Percentiles rank a stretch among this genome's conserved stretches.
These are phyloP conservation scores for Parasteatoda lunata DNA, from an alignment of 2,888 invertebrate genomes.

Conservation along the genomic window DNA sequence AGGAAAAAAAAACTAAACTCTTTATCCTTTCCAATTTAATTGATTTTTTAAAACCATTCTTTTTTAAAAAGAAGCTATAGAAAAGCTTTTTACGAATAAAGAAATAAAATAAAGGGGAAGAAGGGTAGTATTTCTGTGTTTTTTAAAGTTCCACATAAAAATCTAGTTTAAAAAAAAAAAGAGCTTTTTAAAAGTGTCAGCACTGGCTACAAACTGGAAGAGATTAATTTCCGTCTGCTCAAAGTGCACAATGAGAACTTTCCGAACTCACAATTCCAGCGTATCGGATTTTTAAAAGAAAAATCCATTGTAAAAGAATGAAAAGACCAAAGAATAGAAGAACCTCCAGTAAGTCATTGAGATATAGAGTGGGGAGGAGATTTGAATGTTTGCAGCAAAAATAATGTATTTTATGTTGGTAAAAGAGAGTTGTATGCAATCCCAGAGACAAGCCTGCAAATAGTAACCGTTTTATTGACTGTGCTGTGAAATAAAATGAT, in stretches of 20 bases:
- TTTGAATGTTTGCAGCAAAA: constrained; percentile 18
- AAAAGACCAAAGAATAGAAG: constrained; percentile 4
- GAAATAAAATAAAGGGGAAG: too few relatives aligned
- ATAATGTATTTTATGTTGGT: constrained; percentile 17
- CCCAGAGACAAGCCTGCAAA: background rate
- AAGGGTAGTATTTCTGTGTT: too few relatives aligned
- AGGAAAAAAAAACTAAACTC: background rate
- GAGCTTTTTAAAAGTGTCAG: constrained; percentile 52
- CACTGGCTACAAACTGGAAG: constrained; percentile 25
- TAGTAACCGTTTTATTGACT: constrained; percentile 1
- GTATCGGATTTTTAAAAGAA: constrained; percentile 28
- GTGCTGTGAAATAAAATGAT: too few relatives aligned
- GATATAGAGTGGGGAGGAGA: background rate
- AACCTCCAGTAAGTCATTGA: background rate
- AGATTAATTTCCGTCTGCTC: constrained; percentile 52
- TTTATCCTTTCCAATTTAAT: constrained; percentile 3
- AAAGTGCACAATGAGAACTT: constrained; percentile 24
- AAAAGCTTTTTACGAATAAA: too few relatives aligned
- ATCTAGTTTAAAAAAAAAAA: constrained; percentile 13
- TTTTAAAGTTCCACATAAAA: too few relatives aligned
- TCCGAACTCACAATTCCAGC: constrained; percentile 31
- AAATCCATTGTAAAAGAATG: constrained; percentile 16
- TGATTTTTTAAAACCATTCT: background rate
- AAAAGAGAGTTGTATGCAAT: background rate
- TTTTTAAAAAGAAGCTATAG: background rate